Base-by-base conservation (phyloP, 2,797 vertebrate species). In the Acropternis orthonyx region DNA sequence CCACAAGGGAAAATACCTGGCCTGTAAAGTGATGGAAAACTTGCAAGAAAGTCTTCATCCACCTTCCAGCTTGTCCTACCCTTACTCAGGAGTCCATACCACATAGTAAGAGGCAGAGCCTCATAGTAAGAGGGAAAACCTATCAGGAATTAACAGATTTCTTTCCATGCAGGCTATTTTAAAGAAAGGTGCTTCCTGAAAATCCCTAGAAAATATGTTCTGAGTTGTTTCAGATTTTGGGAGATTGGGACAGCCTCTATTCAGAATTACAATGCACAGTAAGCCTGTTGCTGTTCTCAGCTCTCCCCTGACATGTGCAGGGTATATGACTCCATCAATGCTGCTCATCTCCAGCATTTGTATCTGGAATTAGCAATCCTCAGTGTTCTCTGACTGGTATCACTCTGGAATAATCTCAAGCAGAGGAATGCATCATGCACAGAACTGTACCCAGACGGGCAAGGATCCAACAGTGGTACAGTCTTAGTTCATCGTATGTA, bases 1-100 rank as follows among this genome's bases (percentile, higher is more conserved):
- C 5, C 36, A 79, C 0, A 0, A n/a, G 22, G 37, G 41, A 73
- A 78, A 54, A 12, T 23, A 66, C 22, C 75, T 55, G 63, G 7
- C 18, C 68, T 63, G 32, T 9, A 84, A 83, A 86, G 2, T 30
- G 22, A 26, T 19, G 10, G 46, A 71, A 84, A 80, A 56, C 19
- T 32, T 43, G 8, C 18, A 58, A 51, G 26, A 66, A 92, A 51
- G 5, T 9, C 55, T 81, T 73, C 23, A 80, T 34, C 10, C 49
- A 7, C 44, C 52, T 74, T 77, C 12, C 52, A 88, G 8, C 23
- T 16, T 44, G 3, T 4, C 4, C 12, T 8, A n/a, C 2, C 17
- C 2, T 27, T 49, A 37, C 37, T 46, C 37, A 88, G 32, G n/a
- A 83, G 41, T 6, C 13, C 30, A 0, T 23, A 54, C 26, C 4